Conservation (phyloP, 2,113 vertebrate genomes). For the Mohoua ochrocephala region DNA sequence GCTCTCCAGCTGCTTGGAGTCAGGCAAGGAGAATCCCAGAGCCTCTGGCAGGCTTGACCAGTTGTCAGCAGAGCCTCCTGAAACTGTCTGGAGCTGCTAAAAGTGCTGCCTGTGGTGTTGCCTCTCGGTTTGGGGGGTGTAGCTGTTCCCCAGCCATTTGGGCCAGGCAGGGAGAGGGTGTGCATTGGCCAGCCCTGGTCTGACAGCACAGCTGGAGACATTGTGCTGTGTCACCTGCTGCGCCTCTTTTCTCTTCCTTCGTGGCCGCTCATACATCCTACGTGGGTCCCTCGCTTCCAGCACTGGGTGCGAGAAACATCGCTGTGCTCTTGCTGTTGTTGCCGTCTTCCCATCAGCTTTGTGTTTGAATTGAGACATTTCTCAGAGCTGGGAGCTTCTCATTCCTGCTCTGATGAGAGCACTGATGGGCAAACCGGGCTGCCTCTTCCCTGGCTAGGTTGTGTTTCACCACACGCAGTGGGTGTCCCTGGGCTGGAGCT, state of each 20-base stretch:
- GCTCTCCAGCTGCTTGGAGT: neutral
- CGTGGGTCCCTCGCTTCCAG: neutral
- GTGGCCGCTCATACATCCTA: neutral
- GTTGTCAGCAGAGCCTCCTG: neutral
- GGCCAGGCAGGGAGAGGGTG: neutral
- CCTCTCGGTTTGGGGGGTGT: neutral
- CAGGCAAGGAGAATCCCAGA: neutral
- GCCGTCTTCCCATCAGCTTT: neutral
- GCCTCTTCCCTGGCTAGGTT: neutral
- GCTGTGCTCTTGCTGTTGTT: neutral
- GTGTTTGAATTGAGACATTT: neutral
- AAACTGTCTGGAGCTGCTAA: neutral
- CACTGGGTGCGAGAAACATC: neutral
- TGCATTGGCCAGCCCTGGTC: neutral
- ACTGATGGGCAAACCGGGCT: neutral
- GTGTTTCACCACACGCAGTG: neutral
- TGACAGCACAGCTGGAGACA: neutral
- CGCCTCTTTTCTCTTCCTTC: neutral
- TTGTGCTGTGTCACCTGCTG: fast-evolving
- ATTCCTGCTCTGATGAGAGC: neutral
- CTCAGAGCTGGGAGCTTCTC: neutral
- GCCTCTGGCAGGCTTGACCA: neutral
- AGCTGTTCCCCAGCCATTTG: neutral
- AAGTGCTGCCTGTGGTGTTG: neutral
- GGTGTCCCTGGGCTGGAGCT: neutral